A percentile compares a stretch with the other conserved stretches of the same genome.
Conservation (phyloP, 2,797 vertebrate genomes). For the Dipus sagitta region DNA sequence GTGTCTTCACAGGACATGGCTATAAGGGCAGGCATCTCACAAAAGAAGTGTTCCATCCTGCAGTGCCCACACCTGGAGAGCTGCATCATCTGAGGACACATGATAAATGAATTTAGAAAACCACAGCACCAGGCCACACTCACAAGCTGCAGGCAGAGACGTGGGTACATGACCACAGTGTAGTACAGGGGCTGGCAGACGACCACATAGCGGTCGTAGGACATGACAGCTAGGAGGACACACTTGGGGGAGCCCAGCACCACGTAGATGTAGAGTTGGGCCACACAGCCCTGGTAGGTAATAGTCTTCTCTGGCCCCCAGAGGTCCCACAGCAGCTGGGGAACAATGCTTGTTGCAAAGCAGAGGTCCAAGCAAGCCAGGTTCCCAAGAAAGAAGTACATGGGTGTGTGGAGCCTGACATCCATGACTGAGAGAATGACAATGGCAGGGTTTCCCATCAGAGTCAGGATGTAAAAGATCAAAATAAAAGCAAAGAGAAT, state of each 20-base stretch:
- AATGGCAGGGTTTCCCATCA: constrained; percentile 78
- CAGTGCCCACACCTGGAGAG: constrained; percentile 59
- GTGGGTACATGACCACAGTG: constrained; percentile 7
- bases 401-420: constrained; percentile 77
- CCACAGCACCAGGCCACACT: constrained; percentile 70
- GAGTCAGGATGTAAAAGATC: constrained; percentile 76
- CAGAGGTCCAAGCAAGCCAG: constrained; percentile 84
- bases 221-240: constrained; percentile 75
- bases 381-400: constrained; percentile 83
- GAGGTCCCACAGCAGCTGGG: constrained; percentile 79
- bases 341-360: constrained; percentile 79
- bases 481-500: constrained; percentile 78
- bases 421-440: constrained; percentile 69
- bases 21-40: constrained; percentile 78
- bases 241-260: constrained; percentile 78
- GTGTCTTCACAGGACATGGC: constrained; percentile 76
- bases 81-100: constrained; percentile 70
- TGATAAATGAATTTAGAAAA: constrained; percentile 73
- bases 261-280: constrained; percentile 75
- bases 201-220: constrained; percentile 75
- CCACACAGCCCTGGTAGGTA: constrained; percentile 63
- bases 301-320: constrained; percentile 71
- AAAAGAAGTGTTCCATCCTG: constrained; percentile 73
- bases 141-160: constrained; percentile 55
- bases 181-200: constrained; percentile 76